A percentile compares a stretch with the other conserved stretches of the same genome.
These are phyloP conservation scores for Notamacropus eugenii DNA, from an alignment of 2,797 vertebrate species.

Conservation along the genomic window DNA sequence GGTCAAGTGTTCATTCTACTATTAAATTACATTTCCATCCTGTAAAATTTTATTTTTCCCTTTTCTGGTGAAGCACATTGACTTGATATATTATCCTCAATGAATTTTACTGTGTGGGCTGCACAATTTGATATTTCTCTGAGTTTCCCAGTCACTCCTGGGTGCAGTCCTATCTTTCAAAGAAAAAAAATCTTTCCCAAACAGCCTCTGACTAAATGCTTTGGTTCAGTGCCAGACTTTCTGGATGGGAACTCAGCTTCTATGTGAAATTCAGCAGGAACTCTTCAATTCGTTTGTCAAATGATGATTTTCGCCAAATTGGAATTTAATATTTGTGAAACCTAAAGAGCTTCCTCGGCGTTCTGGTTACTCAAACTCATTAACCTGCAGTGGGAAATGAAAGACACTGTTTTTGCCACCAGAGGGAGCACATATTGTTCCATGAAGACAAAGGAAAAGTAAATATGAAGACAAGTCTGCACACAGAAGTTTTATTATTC, in stretches of 20 bases:
- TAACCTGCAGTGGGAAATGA: neutral
- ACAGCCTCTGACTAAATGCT: conserved; percentile 55
- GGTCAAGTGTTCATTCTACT: conserved; percentile 60
- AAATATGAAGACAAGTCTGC: neutral
- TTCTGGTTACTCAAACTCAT: neutral
- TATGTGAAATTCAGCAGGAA: neutral
- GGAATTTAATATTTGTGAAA: conserved; percentile 39
- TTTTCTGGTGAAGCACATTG: conserved; percentile 60
- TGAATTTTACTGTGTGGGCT: conserved; percentile 37
- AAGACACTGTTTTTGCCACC: conserved; percentile 63
- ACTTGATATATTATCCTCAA: conserved; percentile 54
- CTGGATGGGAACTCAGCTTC: conserved; percentile 19
- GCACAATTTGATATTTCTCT: conserved; percentile 30
- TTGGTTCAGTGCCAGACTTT: conserved; percentile 46
- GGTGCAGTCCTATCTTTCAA: conserved; percentile 50
- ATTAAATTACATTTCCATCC: conserved; percentile 69
- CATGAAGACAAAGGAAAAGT: conserved; percentile 41
- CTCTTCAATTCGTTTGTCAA: neutral
- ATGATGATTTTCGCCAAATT: conserved; percentile 15
- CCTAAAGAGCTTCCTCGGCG: neutral
- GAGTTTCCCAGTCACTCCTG: conserved; percentile 16
- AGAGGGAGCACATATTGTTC: conserved; percentile 76
- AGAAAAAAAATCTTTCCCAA: conserved; percentile 11
- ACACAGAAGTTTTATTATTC: neutral
- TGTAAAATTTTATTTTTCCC: conserved; percentile 65